Evolutionary conservation across 2,888 invertebrate species (phyloP), one percentile per base, ranked within the genome.

Genomic region (Sialis lutaria): DNA sequence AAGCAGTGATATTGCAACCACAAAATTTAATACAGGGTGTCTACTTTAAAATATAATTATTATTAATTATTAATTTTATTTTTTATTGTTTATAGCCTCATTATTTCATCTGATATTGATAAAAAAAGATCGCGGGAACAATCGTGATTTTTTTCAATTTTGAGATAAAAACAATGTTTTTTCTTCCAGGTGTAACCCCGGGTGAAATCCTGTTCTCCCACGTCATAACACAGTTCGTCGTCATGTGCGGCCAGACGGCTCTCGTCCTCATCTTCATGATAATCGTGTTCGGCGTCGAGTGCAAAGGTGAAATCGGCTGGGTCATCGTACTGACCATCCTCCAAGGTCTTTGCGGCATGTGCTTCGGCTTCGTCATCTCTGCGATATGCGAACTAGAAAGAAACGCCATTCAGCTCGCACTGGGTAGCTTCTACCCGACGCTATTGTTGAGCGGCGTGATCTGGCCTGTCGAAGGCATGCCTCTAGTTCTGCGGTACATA

Each of bases 391-490:
- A 89, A 61, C 69, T 91, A 52, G 93, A 93, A 63, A 74, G 89
- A 43, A 90, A 91, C 67, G 92, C 93, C 39, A 92, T 93, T 61
- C 92, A 93, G 59, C 67, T 91, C 52, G 89, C 93, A 1, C 71
- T 95, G 12, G 93, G 93, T 42, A 91, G 92, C 41, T 92, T 95
- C 70, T 95, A 93, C 67, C 95, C 95, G 13, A 91, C 91, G 12
- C 72, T 95, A 13, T 68, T 95, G 48, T 75, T 93, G 42, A 90
- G 90, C 56, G 93, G 93, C 48, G 92, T 93, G 37, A 90, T 95
- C 59, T 95, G 95, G 95, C 93, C 95, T 49, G 82, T 93, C 51
- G 91, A 95, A 64, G 91, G 91, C 48, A 93, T 95, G 89, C 93
- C 93, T 2, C 73, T 79, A 56, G 73, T 84, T 49, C 68, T 95